phyloP scores from a whole-genome alignment of 2,888 invertebrate genomes.

The Nebria brevicollis region DNA sequence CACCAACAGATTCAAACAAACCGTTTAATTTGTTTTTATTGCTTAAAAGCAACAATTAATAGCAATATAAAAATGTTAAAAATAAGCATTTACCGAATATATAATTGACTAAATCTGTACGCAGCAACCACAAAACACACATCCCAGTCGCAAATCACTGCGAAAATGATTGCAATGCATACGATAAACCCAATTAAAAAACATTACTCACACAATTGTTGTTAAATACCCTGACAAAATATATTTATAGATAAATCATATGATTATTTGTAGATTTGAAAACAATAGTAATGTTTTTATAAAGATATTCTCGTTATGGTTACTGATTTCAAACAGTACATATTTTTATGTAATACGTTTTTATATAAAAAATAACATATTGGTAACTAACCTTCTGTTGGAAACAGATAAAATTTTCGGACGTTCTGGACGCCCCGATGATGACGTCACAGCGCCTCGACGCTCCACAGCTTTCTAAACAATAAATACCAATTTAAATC shows the following conservation, averaged over 20 bases:
- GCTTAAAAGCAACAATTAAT: no score
- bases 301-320: neutral
- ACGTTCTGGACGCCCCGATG: conserved; percentile 22
- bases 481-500: neutral
- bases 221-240: no score
- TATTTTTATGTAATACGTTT: neutral
- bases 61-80: no score
- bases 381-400: conserved; percentile 15
- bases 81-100: no score
- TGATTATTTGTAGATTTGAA: neutral
- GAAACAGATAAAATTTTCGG: neutral
- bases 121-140: no score
- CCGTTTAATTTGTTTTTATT: no score
- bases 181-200: no score
- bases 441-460: conserved; percentile 26
- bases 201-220: no score
- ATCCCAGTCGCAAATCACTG: no score
- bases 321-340: neutral
- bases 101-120: no score
- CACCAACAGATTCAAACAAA: neutral
- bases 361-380: neutral
- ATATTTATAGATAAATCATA: no score
- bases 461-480: conserved; percentile 25
- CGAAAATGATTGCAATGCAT: no score
- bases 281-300: neutral